Percentiles rank a stretch among this genome's conserved stretches.
phyloP scores from a whole-genome alignment of 2,113 vertebrate species.

The Cepphus grylle region DNA sequence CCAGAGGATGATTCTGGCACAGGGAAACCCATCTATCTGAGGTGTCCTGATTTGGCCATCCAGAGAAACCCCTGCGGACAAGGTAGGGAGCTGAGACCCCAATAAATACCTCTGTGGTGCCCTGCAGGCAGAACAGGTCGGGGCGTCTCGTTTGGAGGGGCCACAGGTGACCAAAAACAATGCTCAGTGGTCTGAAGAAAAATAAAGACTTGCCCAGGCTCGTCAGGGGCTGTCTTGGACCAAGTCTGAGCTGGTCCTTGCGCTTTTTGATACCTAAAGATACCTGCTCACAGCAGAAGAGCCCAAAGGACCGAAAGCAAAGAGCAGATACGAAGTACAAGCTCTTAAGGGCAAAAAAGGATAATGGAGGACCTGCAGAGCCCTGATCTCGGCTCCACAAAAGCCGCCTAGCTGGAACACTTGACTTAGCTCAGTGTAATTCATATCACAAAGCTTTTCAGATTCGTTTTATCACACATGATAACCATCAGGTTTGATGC shows the following conservation, averaged over 20 bases:
- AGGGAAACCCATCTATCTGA: neutral
- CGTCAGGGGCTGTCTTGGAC: neutral
- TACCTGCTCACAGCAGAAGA: neutral
- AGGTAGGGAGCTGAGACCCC: neutral
- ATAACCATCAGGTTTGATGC: neutral
- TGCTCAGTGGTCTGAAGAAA: neutral
- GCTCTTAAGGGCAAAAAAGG: neutral
- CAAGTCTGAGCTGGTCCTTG: neutral
- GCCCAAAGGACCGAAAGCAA: neutral
- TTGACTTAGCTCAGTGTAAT: neutral
- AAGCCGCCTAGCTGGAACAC: neutral
- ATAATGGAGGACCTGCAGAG: neutral
- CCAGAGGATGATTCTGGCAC: neutral
- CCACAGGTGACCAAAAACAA: neutral
- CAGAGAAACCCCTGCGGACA: neutral
- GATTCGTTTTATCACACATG: accelerated
- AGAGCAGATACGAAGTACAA: neutral
- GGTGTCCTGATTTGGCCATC: neutral
- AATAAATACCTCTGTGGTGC: neutral
- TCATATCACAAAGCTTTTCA: neutral
- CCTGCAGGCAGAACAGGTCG: neutral
- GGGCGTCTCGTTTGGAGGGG: neutral
- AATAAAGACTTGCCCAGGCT: neutral
- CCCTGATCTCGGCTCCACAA: neutral
- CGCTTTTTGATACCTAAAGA: neutral